Conservation (phyloP, 2,888 invertebrate genomes). For the Drosophila mercatorum region DNA sequence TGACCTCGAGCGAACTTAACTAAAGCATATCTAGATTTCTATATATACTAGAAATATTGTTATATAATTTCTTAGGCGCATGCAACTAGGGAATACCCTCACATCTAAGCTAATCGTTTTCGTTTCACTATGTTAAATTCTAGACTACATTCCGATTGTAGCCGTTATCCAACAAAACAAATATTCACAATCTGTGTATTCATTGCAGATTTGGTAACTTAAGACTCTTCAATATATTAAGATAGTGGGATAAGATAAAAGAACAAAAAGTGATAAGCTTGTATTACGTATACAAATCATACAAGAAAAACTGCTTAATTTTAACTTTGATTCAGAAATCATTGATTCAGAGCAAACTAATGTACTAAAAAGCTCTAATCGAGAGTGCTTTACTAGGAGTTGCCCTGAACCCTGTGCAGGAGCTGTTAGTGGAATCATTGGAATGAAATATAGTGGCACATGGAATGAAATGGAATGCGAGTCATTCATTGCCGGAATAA, state of each 20-base stretch:
- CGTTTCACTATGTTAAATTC: background rate
- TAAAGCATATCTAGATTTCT: background rate
- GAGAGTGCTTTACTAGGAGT: background rate
- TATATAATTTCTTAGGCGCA: background rate
- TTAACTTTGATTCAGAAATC: too few relatives aligned
- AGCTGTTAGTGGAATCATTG: background rate
- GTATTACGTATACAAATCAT: background rate
- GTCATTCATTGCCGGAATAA: too few relatives aligned
- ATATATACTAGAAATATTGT: background rate
- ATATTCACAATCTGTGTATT: background rate
- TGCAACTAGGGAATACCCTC: background rate
- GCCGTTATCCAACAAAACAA: conserved; percentile 1
- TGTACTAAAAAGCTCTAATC: too few relatives aligned
- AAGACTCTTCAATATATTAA: conserved; percentile 5
- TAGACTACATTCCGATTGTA: background rate
- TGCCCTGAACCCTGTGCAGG: background rate
- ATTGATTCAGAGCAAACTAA: too few relatives aligned
- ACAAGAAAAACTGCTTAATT: too few relatives aligned
- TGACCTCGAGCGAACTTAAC: background rate
- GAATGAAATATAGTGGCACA: too few relatives aligned
- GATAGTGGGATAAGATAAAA: conserved; percentile 2
- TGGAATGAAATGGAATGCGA: too few relatives aligned
- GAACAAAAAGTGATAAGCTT: conserved; percentile 2
- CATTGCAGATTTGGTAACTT: background rate
- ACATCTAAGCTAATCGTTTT: background rate